Percentiles rank a stretch among this genome's conserved stretches.
Conservation (phyloP, 2,113 vertebrate genomes). For the Arothron firmamentum region DNA sequence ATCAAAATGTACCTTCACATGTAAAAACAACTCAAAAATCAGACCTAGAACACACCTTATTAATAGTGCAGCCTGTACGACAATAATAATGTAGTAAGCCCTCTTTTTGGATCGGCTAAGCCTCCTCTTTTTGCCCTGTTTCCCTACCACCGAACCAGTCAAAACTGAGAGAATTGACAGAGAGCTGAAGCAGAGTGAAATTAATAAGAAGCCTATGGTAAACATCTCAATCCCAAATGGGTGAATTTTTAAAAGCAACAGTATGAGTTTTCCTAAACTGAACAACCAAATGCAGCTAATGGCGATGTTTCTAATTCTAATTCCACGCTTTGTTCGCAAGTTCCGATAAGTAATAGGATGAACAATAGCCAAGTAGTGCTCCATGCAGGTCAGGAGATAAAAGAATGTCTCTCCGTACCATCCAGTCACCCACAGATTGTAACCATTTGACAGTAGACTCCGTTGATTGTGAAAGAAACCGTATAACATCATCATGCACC, state of each 20-base stretch:
- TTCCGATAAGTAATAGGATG: slow-evolving; percentile 20
- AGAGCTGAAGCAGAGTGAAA: slow-evolving; percentile 23
- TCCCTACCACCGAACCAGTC: slow-evolving; percentile 7
- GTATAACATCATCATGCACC: accelerated
- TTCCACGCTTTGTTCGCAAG: neutral
- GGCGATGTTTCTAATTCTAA: neutral
- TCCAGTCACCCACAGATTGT: accelerated
- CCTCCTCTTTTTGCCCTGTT: neutral
- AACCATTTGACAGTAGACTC: accelerated
- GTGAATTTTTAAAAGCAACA: accelerated
- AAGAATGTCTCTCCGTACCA: slow-evolving; percentile 1
- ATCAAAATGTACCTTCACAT: neutral
- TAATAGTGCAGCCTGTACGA: neutral
- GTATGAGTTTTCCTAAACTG: accelerated
- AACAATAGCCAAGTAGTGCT: slow-evolving; percentile 29
- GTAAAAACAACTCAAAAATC: neutral
- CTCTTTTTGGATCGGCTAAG: slow-evolving; percentile 10
- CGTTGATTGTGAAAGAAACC: accelerated
- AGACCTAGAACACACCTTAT: neutral
- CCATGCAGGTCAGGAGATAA: slow-evolving; percentile 15
- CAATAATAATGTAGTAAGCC: slow-evolving; percentile 10
- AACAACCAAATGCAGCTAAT: slow-evolving; percentile 7
- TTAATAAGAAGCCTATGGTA: accelerated
- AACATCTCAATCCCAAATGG: neutral
- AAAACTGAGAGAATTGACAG: slow-evolving; percentile 21